Base-by-base conservation (phyloP, 2,113 vertebrate species). In the Sceloporus tristichus region DNA sequence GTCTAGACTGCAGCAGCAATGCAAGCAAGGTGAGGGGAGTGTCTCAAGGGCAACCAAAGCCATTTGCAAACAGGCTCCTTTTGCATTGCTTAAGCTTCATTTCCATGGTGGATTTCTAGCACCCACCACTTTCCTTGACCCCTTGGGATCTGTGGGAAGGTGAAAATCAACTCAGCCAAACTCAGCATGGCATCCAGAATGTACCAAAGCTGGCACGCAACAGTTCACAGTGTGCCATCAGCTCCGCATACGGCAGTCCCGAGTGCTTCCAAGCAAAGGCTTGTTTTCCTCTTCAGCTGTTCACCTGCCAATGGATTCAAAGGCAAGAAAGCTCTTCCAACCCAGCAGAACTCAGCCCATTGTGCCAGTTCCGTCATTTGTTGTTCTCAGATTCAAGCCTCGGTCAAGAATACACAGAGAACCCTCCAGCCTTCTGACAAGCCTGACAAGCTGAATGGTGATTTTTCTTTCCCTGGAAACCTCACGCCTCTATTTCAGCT, bases 401-500 rank as follows among this genome's bases (percentile, higher is more conserved):
- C 21, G 54, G 62, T 34, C 0, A 0, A 48, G 0, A 2, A 29
- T 25, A 1, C 48, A 7, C 9, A 0, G 4, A 2, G 82, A 59
- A 68, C 23, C 23, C 34, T 34, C 70, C 0, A 7, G 42, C 0
- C 1, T 79, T 65, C 38, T 66, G 68, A 76, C 70, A 76, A 66
- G 2, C 8, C 66, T 4, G 53, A 16, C 77, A 89, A 4, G 34
- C 79, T 78, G 65, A 0, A 2, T 23, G 34, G 48, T 85, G 0
- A 34, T 62, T 4, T 23, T 38, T 56, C 66, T 23, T 53, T 0
- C 0, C n/a, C n/a, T 16, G n/a, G 29, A 66, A 62, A 73, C 19
- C 14, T 40, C 0, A 0, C n/a, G 1, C 34, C 0, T 0, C 10
- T 65, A n/a, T 38, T 87, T 77, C 54, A 0, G 0, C 16, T 0